Evolutionary conservation across 2,797 vertebrate genomes (phyloP).

Genomic region (Zalophus californianus): DNA sequence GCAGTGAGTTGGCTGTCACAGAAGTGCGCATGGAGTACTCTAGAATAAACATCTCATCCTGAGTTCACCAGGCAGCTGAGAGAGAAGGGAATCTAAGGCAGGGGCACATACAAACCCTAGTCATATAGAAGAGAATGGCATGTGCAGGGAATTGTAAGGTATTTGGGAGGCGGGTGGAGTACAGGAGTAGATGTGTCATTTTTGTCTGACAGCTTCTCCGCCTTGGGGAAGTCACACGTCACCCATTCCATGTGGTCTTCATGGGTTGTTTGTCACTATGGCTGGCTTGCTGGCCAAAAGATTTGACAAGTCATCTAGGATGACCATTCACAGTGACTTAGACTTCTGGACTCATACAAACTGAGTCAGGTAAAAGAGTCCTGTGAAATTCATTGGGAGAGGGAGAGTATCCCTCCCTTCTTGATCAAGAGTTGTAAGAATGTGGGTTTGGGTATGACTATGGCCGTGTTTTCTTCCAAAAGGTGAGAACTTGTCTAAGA

Average conservation of each 20-base stretch:
- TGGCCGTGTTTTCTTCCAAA: neutral
- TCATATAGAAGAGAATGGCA: neutral
- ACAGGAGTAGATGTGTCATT: neutral
- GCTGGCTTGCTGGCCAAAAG: neutral
- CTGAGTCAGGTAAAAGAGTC: neutral
- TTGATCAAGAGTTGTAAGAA: neutral
- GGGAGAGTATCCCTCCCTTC: neutral
- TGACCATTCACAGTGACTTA: neutral
- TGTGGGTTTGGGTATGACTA: neutral
- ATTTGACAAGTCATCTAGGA: neutral
- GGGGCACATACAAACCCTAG: neutral
- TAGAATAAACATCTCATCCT: neutral
- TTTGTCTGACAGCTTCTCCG: neutral
- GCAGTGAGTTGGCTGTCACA: neutral
- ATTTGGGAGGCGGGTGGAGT: neutral
- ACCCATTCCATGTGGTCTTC: neutral
- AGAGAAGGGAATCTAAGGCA: neutral
- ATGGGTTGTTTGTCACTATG: neutral
- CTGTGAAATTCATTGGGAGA: neutral
- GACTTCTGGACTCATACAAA: neutral
- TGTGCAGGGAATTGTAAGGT: neutral
- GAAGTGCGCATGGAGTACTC: neutral
- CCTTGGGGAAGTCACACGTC: neutral
- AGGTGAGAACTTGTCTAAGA: neutral
- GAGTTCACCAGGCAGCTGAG: neutral